Percentiles rank a stretch among this genome's conserved stretches.
Evolutionary conservation across 92 coral and sea anemone species (phyloP).

Genomic region (Epizoanthus ramosus): DNA sequence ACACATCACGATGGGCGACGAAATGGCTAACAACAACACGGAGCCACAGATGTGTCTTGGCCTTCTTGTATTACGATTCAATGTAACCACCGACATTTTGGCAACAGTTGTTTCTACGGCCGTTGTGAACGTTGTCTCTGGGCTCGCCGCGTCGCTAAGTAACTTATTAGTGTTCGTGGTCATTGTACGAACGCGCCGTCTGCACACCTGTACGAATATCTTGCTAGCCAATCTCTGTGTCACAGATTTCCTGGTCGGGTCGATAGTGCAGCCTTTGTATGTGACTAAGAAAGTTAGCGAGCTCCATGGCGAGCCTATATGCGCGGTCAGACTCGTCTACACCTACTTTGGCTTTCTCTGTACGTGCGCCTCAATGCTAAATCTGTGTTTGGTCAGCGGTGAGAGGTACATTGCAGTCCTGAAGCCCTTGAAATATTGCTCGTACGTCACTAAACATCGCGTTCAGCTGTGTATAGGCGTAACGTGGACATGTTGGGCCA

Average conservation of each 20-base stretch:
- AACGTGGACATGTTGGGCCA: slow-evolving; percentile 40
- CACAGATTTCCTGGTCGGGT: slow-evolving; percentile 50
- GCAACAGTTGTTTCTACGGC: slow-evolving; percentile 41
- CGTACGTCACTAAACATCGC: slow-evolving; percentile 39
- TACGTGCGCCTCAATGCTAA: slow-evolving; percentile 45
- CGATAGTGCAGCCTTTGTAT: slow-evolving; percentile 42
- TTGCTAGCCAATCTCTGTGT: slow-evolving; percentile 41
- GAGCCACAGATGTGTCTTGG: slow-evolving; percentile 34
- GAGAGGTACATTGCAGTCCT: slow-evolving; percentile 55
- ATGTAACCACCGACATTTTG: slow-evolving; percentile 24
- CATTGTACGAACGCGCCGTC: slow-evolving; percentile 30
- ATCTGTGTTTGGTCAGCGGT: slow-evolving; percentile 53
- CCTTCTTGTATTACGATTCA: slow-evolving; percentile 10
- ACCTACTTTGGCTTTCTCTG: slow-evolving; percentile 48
- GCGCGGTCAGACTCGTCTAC: slow-evolving; percentile 46
- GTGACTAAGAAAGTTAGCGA: slow-evolving; percentile 51
- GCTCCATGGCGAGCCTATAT: slow-evolving; percentile 37
- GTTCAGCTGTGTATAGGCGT: slow-evolving; percentile 18
- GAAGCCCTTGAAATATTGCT: slow-evolving; percentile 45
- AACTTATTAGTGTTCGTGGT: slow-evolving; percentile 40
- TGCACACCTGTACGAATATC: slow-evolving; percentile 35
- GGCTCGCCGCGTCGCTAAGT: slow-evolving; percentile 32
- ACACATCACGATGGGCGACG: background rate
- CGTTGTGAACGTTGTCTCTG: slow-evolving; percentile 29
- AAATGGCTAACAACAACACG: background rate